Evolutionary conservation across 2,113 vertebrate species (phyloP), one percentile per base, ranked within the genome.

Genomic region (Xiphorhynchus elegans): DNA sequence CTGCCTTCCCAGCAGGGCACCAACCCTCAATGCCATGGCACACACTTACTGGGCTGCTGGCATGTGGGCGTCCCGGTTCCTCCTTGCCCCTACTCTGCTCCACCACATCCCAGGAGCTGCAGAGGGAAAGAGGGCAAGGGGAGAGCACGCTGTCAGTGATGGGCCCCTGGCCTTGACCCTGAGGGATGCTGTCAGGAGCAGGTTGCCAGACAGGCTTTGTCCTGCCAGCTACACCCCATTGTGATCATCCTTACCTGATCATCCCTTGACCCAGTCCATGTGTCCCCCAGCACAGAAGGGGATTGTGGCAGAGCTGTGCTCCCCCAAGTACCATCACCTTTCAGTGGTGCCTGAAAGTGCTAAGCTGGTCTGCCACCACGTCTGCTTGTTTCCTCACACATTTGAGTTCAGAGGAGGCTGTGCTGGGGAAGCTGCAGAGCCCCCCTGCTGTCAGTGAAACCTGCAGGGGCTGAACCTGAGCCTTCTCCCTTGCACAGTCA

Each of bases 1-100:
- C 37, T 5, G 6, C 2, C 2, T 4, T 26, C 33, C 37, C 0
- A 0, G 7, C 4, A 25, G 12, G 20, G 28, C 13, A 23, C 25
- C 7, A 6, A 1, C 21, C 12, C 17, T 53, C 0, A 0, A 50
- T 4, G 1, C 14, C 35, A 17, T 3, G 5, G 39, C 39, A 56
- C 35, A 49, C 23, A 19, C 93, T 77, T 90, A 98, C 98, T 21
- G 39, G 47, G 66, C 63, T 92, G 55, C 78, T 4, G 3, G 67
- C 3, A 0, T 50, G 62, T 6, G 72, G 7, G 3, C 1, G 6
- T 39, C 50, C 50, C 31, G 3, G 72, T 6, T 96, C 73, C 52
- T 90, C 56, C 17, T 87, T 7, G 2, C 11, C 15, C 5, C 20
- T 0, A 1, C 39, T 72, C 39, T 44, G 58, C 39, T 72, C 81